These are phyloP conservation scores for Lordiphosa andalusiaca DNA, from an alignment of 2,888 invertebrate genomes.

Conservation along the genomic window DNA sequence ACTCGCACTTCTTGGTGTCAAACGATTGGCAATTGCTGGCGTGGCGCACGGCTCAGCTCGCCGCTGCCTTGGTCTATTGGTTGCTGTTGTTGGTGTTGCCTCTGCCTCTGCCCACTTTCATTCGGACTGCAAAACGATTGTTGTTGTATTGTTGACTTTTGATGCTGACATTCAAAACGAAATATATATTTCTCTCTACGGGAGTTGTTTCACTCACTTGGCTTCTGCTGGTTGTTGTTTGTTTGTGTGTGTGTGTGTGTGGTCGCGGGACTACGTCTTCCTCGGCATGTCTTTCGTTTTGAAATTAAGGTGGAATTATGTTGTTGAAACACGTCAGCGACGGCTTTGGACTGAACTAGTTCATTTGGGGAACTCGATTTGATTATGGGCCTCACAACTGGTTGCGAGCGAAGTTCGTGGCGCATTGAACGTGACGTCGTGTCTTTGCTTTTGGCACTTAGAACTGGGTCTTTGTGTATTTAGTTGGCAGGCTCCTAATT, in stretches of 20 bases:
- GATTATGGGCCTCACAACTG: too few species aligned
- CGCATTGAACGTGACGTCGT: too few species aligned
- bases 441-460: too few species aligned
- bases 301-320: constrained; percentile 12
- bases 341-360: too few species aligned
- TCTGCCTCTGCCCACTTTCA: constrained; percentile 27
- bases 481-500: too few species aligned
- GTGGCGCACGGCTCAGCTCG: constrained; percentile 55
- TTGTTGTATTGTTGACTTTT: background rate
- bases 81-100: constrained; percentile 5
- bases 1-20: background rate
- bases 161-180: background rate
- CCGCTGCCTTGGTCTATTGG: constrained; percentile 25
- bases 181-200: constrained; percentile 2
- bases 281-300: constrained; percentile 9
- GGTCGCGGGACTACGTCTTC: too few species aligned
- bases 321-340: constrained; percentile 58
- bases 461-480: too few species aligned
- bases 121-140: constrained; percentile 23
- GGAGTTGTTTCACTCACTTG: background rate
- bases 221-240: background rate
- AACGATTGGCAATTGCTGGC: constrained; percentile 2
- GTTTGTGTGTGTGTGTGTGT: background rate
- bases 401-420: too few species aligned
- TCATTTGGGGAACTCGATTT: too few species aligned